Evolutionary conservation across 2,888 invertebrate species (phyloP).

Genomic region (Euplagia quadripunctaria): DNA sequence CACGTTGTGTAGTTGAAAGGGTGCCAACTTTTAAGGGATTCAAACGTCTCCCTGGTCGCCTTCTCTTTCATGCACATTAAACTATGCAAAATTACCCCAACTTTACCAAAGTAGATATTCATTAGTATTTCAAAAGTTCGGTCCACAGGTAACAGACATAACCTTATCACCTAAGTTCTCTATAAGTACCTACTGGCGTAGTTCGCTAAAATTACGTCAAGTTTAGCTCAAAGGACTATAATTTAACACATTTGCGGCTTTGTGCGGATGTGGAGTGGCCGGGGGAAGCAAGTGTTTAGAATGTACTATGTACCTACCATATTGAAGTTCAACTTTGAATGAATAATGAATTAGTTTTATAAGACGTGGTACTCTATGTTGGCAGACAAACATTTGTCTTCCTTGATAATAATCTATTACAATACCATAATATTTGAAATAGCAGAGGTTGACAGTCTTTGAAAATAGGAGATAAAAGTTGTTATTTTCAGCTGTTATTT

Average conservation of each 20-base stretch:
- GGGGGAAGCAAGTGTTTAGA: conserved; percentile 27
- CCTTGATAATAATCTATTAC: too few relatives aligned
- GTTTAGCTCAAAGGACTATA: conserved; percentile 50
- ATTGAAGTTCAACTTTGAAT: conserved; percentile 8
- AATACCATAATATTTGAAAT: too few relatives aligned
- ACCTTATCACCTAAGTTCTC: conserved; percentile 39
- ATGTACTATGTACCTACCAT: background rate
- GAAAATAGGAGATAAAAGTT: too few relatives aligned
- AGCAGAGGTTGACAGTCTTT: too few relatives aligned
- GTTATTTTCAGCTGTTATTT: too few relatives aligned
- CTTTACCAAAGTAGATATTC: conserved; percentile 7
- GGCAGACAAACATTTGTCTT: too few relatives aligned
- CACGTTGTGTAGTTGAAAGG: background rate
- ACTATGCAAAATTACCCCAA: background rate
- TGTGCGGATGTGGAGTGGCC: conserved; percentile 22
- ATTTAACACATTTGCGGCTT: conserved; percentile 48
- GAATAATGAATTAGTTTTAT: background rate
- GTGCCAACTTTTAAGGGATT: background rate
- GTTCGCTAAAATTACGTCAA: conserved; percentile 42
- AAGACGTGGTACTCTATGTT: too few relatives aligned
- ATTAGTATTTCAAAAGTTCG: conserved; percentile 15
- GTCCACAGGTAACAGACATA: conserved; percentile 17
- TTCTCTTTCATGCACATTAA: background rate
- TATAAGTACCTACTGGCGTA: conserved; percentile 13
- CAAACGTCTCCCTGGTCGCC: background rate